These are phyloP conservation scores for Galbula dea DNA, from an alignment of 2,113 vertebrate genomes.

Conservation along the genomic window DNA sequence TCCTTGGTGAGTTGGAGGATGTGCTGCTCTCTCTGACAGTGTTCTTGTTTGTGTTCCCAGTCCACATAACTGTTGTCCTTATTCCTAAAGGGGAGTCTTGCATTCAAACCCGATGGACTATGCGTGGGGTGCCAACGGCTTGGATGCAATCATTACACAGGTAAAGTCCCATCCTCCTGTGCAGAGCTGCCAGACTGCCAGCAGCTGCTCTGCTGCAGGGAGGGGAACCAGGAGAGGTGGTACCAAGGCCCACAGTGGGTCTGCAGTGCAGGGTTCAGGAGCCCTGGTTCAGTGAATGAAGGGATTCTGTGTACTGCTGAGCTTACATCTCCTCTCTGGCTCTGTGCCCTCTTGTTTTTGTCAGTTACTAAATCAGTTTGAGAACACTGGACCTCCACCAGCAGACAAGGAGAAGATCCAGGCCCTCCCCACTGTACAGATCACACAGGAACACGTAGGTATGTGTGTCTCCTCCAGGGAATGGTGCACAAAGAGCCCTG, in stretches of 20 bases:
- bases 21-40: neutral
- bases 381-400: constrained; percentile 95
- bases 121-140: constrained; percentile 93
- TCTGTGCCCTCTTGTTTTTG: constrained; percentile 17
- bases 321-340: neutral
- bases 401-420: constrained; percentile 95
- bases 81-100: constrained; percentile 85
- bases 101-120: constrained; percentile 98
- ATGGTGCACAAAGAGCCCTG: neutral
- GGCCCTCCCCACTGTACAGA: constrained; percentile 87
- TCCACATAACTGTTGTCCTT: neutral
- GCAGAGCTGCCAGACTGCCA: neutral
- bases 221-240: fast-evolving
- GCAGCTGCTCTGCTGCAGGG: neutral
- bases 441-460: constrained; percentile 95
- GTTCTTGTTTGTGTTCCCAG: neutral
- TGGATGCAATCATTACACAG: constrained; percentile 96
- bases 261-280: too few species aligned
- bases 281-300: neutral
- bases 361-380: constrained; percentile 98
- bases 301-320: neutral
- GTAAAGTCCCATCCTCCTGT: constrained; percentile 50
- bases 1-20: constrained; percentile 84
- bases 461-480: neutral
- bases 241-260: fast-evolving